Evolutionary conservation across 35 echinoderm and acorn worm species (phyloP).

Genomic region (Ophioderma brevispina): DNA sequence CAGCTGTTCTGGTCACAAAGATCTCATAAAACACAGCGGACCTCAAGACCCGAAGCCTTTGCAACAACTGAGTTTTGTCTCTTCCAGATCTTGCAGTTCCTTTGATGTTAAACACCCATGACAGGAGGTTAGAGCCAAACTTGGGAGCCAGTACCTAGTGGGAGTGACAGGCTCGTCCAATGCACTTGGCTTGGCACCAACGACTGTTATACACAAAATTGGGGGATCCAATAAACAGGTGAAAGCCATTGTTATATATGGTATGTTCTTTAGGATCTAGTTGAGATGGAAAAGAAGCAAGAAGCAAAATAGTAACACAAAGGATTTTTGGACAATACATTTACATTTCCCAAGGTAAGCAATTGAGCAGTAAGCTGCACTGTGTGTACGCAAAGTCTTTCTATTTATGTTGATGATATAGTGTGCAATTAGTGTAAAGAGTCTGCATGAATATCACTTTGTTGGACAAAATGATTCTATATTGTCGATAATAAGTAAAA

Average conservation of each 20-base stretch:
- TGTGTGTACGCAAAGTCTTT: too few relatives aligned
- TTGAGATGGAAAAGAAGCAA: too few relatives aligned
- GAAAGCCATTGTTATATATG: neutral
- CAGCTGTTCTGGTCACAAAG: neutral
- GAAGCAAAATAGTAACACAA: too few relatives aligned
- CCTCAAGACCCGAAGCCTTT: neutral
- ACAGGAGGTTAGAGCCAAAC: neutral
- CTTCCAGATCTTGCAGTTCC: neutral
- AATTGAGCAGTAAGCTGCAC: too few relatives aligned
- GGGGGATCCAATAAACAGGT: neutral
- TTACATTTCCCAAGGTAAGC: too few relatives aligned
- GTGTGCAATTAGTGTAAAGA: too few relatives aligned
- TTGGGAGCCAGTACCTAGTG: neutral
- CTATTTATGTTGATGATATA: too few relatives aligned
- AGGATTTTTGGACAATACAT: too few relatives aligned
- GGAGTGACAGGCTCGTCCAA: neutral
- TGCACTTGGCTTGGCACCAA: conserved; percentile 17
- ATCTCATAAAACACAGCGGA: conserved; percentile 11
- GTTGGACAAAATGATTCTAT: too few relatives aligned
- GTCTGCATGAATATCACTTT: too few relatives aligned
- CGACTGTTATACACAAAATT: conserved; percentile 19
- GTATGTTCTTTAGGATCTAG: too few relatives aligned
- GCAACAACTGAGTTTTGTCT: conserved; percentile 1
- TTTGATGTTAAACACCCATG: neutral
- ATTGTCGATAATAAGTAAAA: too few relatives aligned